These are phyloP conservation scores for Drosophila trapezifrons DNA, from an alignment of 1,140 invertebrate genomes.

Conservation along the genomic window DNA sequence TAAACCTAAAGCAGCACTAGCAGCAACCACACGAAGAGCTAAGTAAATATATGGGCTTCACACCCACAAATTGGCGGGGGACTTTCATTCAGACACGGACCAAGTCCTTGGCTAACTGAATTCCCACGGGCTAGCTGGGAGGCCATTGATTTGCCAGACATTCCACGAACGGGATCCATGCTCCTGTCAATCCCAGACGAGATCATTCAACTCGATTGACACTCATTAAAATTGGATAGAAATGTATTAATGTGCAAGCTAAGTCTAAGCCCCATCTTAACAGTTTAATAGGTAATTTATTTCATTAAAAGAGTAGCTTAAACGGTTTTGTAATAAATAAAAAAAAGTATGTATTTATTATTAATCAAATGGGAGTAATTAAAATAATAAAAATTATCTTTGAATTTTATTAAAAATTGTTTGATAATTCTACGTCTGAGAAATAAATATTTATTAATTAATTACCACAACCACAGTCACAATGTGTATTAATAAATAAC, in stretches of 20 bases:
- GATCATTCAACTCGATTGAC: conserved; percentile 9
- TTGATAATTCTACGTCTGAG: too few species aligned
- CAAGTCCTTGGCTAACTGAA: conserved; percentile 6
- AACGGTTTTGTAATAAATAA: too few species aligned
- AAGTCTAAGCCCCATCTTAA: too few species aligned
- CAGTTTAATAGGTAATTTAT: too few species aligned
- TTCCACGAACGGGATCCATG: conserved; percentile 1
- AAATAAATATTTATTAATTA: too few species aligned
- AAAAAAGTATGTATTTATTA: too few species aligned
- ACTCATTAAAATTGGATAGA: background rate
- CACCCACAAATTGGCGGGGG: conserved; percentile 39
- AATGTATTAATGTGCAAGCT: background rate
- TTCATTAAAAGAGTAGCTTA: too few species aligned
- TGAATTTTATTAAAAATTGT: too few species aligned
- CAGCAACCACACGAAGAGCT: conserved; percentile 37
- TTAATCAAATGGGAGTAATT: too few species aligned
- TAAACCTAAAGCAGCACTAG: conserved; percentile 30
- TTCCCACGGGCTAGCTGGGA: conserved; percentile 4
- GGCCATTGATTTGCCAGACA: conserved; percentile 18
- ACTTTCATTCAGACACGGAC: background rate
- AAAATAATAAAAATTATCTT: too few species aligned
- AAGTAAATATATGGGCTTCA: conserved; percentile 52
- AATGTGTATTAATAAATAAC: too few species aligned
- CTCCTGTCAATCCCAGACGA: conserved; percentile 7
- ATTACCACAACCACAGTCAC: too few species aligned